Evolutionary conservation across 2,797 vertebrate genomes (phyloP).

Genomic region (Artibeus jamaicensis): DNA sequence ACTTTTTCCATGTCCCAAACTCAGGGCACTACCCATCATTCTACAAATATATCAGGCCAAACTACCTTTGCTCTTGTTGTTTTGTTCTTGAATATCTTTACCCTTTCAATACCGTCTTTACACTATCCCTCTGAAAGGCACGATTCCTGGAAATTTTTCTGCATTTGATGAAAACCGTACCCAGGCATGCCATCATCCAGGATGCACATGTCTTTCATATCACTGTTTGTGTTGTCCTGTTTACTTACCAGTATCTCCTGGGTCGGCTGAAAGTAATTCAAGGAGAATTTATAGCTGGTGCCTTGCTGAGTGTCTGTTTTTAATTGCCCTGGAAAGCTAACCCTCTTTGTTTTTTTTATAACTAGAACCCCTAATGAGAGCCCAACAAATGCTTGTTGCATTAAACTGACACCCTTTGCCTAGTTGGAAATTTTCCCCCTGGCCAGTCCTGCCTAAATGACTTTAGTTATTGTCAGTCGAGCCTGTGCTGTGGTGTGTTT

Average conservation of each 20-base stretch:
- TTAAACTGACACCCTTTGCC: conserved; percentile 57
- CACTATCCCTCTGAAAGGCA: background rate
- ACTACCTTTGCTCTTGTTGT: background rate
- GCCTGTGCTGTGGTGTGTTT: background rate
- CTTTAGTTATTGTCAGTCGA: conserved; percentile 8
- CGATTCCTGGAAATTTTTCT: background rate
- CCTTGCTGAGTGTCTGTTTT: conserved; percentile 62
- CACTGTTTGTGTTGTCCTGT: conserved; percentile 25
- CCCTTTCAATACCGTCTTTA: background rate
- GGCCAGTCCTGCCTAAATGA: conserved; percentile 27
- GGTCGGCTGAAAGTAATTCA: conserved; percentile 21
- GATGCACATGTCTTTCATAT: background rate
- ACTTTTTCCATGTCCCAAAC: conserved; percentile 45
- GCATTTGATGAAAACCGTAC: background rate
- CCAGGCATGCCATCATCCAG: background rate
- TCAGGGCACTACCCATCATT: background rate
- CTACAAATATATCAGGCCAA: conserved; percentile 9
- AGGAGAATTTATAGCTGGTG: conserved; percentile 27
- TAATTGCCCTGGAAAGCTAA: conserved; percentile 58
- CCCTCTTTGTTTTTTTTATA: conserved; percentile 37
- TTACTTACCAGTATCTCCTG: conserved; percentile 36
- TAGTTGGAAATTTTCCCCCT: conserved; percentile 62
- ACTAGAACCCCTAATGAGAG: conserved; percentile 56
- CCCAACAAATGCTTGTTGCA: conserved; percentile 40
- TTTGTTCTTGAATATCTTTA: conserved; percentile 2